A percentile compares a stretch with the other conserved stretches of the same genome.
phyloP scores from a whole-genome alignment of 1,140 invertebrate genomes.

The Phthorimaea operculella region DNA sequence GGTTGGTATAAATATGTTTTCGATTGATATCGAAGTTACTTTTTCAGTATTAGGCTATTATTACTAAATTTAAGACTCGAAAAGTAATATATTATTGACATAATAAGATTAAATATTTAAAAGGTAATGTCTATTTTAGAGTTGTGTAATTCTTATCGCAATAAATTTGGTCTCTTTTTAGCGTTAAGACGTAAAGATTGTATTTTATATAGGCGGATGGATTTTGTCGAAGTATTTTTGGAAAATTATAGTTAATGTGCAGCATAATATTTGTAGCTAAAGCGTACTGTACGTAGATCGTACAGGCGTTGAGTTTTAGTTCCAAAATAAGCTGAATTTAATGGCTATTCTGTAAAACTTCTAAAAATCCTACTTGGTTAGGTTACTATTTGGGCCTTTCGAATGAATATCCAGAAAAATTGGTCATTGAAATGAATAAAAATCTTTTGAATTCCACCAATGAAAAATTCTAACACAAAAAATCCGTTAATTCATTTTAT shows the following conservation, averaged over 20 bases:
- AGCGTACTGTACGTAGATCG: no score
- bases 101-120: constrained; percentile 14
- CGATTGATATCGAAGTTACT: constrained; percentile 31
- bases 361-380: no score
- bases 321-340: no score
- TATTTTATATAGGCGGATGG: constrained; percentile 38
- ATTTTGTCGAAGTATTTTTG: constrained; percentile 50
- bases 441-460: no score
- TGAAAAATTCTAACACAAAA: no score
- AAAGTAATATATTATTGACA: constrained; percentile 47
- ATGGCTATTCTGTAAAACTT: no score
- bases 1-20: constrained; percentile 45
- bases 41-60: constrained; percentile 62
- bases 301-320: no score
- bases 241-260: constrained; percentile 41
- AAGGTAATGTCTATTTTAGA: constrained; percentile 13
- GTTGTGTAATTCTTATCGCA: constrained; percentile 14
- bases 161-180: constrained; percentile 41
- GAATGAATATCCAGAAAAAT: no score
- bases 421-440: no score
- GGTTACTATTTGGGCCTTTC: no score
- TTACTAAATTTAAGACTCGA: constrained; percentile 45
- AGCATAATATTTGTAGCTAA: constrained; percentile 20
- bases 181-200: constrained; percentile 26
- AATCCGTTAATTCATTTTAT: no score